Evolutionary conservation across 2,888 invertebrate genomes (phyloP), one percentile per base, ranked within the genome.

Genomic region (Drosophila meridiana): DNA sequence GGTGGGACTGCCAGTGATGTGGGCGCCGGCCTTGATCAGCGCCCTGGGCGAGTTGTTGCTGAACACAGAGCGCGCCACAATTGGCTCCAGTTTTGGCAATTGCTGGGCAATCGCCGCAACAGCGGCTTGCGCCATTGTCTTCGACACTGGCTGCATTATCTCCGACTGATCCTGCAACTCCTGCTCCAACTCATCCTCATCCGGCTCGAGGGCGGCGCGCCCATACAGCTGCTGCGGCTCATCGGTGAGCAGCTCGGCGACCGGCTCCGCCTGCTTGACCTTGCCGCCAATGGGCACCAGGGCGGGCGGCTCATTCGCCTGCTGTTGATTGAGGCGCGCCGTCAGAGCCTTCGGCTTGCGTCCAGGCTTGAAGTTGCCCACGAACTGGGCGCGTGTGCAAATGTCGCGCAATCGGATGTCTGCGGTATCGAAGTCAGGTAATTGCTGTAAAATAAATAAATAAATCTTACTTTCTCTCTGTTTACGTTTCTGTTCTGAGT

Each of bases 401-500:
- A 93, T 91, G 75, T 96, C 97, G 82, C 96, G 95, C 61, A 98
- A 92, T 9, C 96, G 95, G 80, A 98, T 96, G 57, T 96, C 96
- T 81, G 95, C 94, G 14, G 96, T 96, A 86, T 96, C 96, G 60
- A 97, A 94, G 92, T 97, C 97, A 26, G 96, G 96, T 91, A 96
- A 95, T 85, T 95, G 94, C 95, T 96, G 89, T 9, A 94, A 94
- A 47, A 45, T 8, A 71, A 70, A 62, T 20, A 32, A 6, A 59
- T 20, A n/a, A 11, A 3, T 8, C 43, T 43, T 53, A 43, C 7
- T 34, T n/a, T 50, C 47, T 28, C 28, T 47, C 28, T 45, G 20
- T 20, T 20, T 20, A 20, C 20, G 20, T 43, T 36, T 36, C 36
- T 36, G 1, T 20, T 0, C 20, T n/a, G 34, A 26, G n/a, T 28